These are phyloP conservation scores for Cheilosia impressa DNA, from an alignment of 2,888 invertebrate genomes.

Conservation along the genomic window DNA sequence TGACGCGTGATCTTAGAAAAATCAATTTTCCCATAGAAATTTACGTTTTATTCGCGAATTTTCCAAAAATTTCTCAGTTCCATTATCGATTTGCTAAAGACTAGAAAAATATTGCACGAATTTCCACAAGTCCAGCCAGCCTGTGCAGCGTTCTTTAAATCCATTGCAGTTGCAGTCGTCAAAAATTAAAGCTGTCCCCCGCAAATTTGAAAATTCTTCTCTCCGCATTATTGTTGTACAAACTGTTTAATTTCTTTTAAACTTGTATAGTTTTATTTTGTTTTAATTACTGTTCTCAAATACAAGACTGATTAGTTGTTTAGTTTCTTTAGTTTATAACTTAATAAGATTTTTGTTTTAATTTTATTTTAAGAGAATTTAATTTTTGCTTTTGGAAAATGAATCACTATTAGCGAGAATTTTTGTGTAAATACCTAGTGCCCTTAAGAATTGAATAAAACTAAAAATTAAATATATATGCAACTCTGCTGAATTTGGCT, in stretches of 20 bases:
- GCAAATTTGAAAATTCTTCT: not conserved
- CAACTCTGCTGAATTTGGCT: constrained; percentile 62
- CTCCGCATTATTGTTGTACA: constrained; percentile 16
- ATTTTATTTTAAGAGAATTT: constrained; percentile 1
- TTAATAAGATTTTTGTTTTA: constrained; percentile 14
- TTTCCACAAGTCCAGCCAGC: too few species aligned
- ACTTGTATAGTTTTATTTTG: constrained; percentile 11
- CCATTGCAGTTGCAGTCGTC: too few species aligned
- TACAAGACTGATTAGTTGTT: constrained; percentile 75
- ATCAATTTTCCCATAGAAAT: constrained; percentile 6
- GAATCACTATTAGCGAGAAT: constrained; percentile 46
- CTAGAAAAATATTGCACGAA: too few species aligned
- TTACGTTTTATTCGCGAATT: not conserved
- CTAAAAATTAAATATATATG: constrained; percentile 9
- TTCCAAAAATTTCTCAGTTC: constrained; percentile 23
- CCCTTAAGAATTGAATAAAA: constrained; percentile 62
- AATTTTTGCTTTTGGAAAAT: constrained; percentile 1
- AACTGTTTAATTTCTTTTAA: constrained; percentile 6
- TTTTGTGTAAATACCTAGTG: constrained; percentile 74
- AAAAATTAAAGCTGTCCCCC: too few species aligned
- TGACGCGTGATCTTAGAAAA: constrained; percentile 67
- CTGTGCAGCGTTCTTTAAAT: too few species aligned
- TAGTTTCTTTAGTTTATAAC: constrained; percentile 60
- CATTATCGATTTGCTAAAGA: not conserved
- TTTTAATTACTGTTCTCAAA: constrained; percentile 55